phyloP scores from a whole-genome alignment of 1,140 invertebrate species.

The Bilobella aurantiaca region DNA sequence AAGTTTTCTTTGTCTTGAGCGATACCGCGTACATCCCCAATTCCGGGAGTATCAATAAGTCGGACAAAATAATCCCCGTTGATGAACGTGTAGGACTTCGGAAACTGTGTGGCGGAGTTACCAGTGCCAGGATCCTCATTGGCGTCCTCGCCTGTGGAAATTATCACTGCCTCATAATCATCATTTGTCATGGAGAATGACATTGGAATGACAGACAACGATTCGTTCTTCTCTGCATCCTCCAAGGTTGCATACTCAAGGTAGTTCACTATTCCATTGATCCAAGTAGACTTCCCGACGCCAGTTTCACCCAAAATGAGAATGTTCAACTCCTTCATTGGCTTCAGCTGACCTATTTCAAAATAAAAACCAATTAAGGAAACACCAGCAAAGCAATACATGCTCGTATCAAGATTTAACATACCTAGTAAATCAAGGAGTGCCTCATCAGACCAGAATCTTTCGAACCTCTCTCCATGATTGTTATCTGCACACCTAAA shows the following conservation, averaged over 20 bases:
- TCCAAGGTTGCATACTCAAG: neutral
- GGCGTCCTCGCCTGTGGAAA: neutral
- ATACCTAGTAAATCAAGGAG: no score
- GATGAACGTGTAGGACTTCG: constrained; percentile 11
- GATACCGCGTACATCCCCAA: constrained; percentile 36
- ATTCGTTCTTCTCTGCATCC: neutral
- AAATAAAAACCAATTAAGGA: no score
- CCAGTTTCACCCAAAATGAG: constrained; percentile 10
- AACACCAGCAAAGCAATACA: no score
- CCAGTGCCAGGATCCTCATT: constrained; percentile 9
- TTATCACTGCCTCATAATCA: neutral
- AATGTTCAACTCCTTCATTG: no score
- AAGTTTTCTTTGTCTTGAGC: constrained; percentile 36
- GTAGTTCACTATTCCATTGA: constrained; percentile 10
- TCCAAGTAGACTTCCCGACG: constrained; percentile 14
- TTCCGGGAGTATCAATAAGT: constrained; percentile 37
- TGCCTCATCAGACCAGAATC: no score
- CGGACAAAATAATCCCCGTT: constrained; percentile 15
- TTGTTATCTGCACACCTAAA: no score
- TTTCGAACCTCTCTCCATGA: no score
- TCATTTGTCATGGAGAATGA: constrained; percentile 5
- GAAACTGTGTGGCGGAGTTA: constrained; percentile 17
- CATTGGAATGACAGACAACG: neutral
- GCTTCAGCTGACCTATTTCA: no score
- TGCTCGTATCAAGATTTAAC: no score